Evolutionary conservation across 2,113 vertebrate species (phyloP), one percentile per base, ranked within the genome.

Genomic region (Phyllostomus discolor): DNA sequence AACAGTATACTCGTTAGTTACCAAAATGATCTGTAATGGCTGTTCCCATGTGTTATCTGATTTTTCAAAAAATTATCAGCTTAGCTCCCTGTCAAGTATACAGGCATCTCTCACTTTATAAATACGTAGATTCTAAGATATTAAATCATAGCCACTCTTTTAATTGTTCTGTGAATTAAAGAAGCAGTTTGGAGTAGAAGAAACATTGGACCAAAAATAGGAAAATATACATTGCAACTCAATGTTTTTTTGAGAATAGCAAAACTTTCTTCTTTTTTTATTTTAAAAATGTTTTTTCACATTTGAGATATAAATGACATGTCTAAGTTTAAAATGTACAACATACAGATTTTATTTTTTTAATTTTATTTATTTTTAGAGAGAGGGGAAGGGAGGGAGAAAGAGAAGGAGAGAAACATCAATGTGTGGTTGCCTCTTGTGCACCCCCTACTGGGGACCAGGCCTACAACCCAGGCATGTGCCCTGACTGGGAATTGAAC

Each of bases 111-210:
- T 95, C 17, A 82, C 80, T 91, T 93, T 50, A 73, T 54, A 91
- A 87, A 87, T 50, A n/a, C 15, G 8, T 90, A 57, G 33, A 83
- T 91, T 79, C 50, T 94, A 50, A 96, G 91, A 62, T 78, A 79
- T 10, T 89, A 52, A 85, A n/a, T 59, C 20, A 17, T 20, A 67
- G 2, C 43, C 84, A 28, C 15, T 90, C 90, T 93, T 91, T 80
- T 76, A 83, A 82, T 80, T 57, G 33, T 66, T 90, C 72, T 67
- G 5, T 91, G 86, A 91, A 85, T 88, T 67, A 84, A 87, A 91
- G 78, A 92, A 80, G 33, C 24, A 95, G 28, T 91, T 78, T 43
- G 38, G 35, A 84, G 12, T 93, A 70, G 28, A 93, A 46, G 83
- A 87, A 96, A 91, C 54, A 88, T 69, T 81, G 48, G 28, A 28